A percentile compares a stretch with the other conserved stretches of the same genome.
phyloP scores from a whole-genome alignment of 2,113 vertebrate genomes.

The Dicerorhinus sumatrensis region DNA sequence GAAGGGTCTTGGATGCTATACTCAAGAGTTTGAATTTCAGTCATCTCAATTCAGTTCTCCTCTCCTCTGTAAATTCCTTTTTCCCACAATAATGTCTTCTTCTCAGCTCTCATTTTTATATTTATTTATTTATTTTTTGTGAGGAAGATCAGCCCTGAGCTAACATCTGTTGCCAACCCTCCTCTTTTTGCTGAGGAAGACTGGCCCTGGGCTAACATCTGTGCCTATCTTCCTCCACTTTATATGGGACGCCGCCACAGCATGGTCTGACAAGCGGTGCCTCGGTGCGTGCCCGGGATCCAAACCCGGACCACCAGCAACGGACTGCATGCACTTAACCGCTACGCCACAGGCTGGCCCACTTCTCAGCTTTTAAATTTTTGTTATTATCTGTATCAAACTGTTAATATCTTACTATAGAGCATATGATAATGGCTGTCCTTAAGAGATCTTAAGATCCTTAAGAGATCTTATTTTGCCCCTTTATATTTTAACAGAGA shows the following conservation, averaged over 20 bases:
- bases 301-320: no score
- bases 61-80: not conserved
- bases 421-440: not conserved
- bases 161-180: no score
- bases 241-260: no score
- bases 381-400: conserved; percentile 9
- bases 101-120: not conserved
- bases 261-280: no score
- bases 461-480: not conserved
- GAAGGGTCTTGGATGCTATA: not conserved
- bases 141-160: no score
- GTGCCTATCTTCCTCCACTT: no score
- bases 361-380: not conserved
- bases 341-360: no score
- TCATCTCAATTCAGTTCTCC: not conserved
- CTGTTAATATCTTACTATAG: not conserved
- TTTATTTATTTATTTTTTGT: no score
- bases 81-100: not conserved
- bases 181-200: no score
- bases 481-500: conserved; percentile 42
- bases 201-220: no score
- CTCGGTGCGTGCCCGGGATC: no score
- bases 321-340: no score
- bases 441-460: conserved; percentile 39
- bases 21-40: conserved; percentile 3